Evolutionary conservation across 2,113 vertebrate genomes (phyloP), one percentile per base, ranked within the genome.

Genomic region (Heterotilapia buettikoferi): DNA sequence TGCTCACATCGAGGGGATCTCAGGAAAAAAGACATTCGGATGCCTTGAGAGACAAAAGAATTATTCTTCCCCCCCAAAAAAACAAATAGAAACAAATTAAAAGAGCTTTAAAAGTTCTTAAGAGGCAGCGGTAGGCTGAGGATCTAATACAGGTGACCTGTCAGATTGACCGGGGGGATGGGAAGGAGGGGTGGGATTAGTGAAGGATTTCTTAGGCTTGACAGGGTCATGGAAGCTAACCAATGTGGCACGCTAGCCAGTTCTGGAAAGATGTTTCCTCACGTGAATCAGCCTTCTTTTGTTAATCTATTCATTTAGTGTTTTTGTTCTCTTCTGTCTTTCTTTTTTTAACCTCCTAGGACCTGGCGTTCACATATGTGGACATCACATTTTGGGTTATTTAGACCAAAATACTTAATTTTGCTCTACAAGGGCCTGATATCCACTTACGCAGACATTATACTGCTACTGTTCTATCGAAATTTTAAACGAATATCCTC

Each of bases 191-290:
- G 40, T 9, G 6, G 90, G 95, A 96, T 97, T 97, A 96, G 92
- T 21, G 57, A 83, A 89, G 95, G 96, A 96, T 97, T 96, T 95
- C 87, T 76, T 83, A 12, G 24, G 90, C 89, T 88, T 93, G 90
- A 84, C 84, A 83, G 92, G 94, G 94, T 95, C 92, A 96, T 11
- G 61, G 61, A 89, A 88, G 86, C 87, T 56, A 63, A 63, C 50
- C 53, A 36, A 86, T 52, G 29, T 12, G 10, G 33, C 21, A 82
- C 91, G 95, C 95, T 83, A 73, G 92, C 85, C 92, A 61, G 63
- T 82, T 80, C 40, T 80, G 24, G 56, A 40, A 84, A 84, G 92
- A 88, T 57, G 26, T 90, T 90, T 86, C 89, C 29, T 94, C 90
- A 90, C 53, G 80, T 94, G 90, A 93, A 80, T 11, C 2, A 21